Conservation (phyloP, 2,113 vertebrate species). For the Oryzias javanicus region DNA sequence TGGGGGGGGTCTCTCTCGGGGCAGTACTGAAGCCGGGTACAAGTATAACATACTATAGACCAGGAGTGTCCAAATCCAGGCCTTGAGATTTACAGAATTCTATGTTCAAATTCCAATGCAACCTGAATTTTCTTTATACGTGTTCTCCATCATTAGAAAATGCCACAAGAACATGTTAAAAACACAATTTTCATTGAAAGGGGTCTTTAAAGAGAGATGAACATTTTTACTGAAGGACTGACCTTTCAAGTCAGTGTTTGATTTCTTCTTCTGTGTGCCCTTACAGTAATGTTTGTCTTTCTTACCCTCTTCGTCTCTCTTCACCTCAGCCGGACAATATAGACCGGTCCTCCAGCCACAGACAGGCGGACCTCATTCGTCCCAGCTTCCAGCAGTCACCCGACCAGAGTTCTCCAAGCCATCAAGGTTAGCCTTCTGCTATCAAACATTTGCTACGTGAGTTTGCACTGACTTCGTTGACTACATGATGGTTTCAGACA, state of each 20-base stretch:
- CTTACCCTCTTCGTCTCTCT: slow-evolving; percentile 5
- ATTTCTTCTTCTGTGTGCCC: not conserved
- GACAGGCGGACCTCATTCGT: slow-evolving; percentile 78
- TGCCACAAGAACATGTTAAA: no score
- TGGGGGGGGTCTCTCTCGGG: no score
- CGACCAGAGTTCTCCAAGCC: slow-evolving; percentile 77
- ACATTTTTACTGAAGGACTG: not conserved
- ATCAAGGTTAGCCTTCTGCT: slow-evolving; percentile 81
- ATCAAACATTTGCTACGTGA: not conserved
- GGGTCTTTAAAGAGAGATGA: no score
- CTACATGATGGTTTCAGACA: not conserved
- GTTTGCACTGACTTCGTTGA: not conserved
- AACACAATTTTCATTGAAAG: no score
- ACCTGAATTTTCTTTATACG: no score
- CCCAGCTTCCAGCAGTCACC: slow-evolving; percentile 78
- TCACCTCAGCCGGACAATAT: slow-evolving; percentile 84
- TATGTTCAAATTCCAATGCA: no score
- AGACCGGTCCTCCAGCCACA: slow-evolving; percentile 81
- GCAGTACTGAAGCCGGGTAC: no score
- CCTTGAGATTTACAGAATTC: no score
- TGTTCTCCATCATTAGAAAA: no score
- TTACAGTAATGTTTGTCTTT: not conserved
- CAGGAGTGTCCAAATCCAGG: no score
- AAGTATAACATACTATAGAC: no score
- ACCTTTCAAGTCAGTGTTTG: not conserved